phyloP scores from a whole-genome alignment of 2,888 invertebrate species.

The Drosophila robusta region DNA sequence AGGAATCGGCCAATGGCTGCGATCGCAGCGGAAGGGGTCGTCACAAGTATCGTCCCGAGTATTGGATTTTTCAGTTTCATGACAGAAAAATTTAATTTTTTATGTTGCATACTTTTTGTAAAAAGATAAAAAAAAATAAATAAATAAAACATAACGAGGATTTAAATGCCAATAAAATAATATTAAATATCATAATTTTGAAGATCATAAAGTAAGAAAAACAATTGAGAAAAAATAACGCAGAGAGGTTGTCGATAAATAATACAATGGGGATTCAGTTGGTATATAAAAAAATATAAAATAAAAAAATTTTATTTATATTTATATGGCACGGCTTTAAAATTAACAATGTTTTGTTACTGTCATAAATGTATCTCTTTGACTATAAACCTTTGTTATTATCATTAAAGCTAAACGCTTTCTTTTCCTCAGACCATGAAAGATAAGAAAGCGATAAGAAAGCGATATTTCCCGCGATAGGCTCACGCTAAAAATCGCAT shows the following conservation, averaged over 20 bases:
- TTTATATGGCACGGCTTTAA: too few species aligned
- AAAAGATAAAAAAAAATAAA: neutral
- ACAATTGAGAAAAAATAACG: too few species aligned
- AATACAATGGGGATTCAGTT: too few species aligned
- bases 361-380: neutral
- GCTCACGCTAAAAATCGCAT: neutral
- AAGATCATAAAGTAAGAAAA: too few species aligned
- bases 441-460: neutral
- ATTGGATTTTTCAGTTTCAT: neutral
- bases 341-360: too few species aligned
- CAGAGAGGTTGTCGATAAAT: too few species aligned
- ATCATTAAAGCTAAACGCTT: neutral
- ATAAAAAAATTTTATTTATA: too few species aligned
- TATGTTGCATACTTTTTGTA: conserved; percentile 45
- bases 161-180: too few species aligned
- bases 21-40: neutral
- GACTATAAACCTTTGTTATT: neutral
- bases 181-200: too few species aligned
- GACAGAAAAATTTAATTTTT: neutral
- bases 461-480: neutral
- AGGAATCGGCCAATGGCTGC: conserved; percentile 9
- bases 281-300: too few species aligned
- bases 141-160: too few species aligned
- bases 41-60: too few species aligned
- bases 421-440: neutral